These are phyloP conservation scores for Dynastes tityus DNA, from an alignment of 2,888 invertebrate species.

Conservation along the genomic window DNA sequence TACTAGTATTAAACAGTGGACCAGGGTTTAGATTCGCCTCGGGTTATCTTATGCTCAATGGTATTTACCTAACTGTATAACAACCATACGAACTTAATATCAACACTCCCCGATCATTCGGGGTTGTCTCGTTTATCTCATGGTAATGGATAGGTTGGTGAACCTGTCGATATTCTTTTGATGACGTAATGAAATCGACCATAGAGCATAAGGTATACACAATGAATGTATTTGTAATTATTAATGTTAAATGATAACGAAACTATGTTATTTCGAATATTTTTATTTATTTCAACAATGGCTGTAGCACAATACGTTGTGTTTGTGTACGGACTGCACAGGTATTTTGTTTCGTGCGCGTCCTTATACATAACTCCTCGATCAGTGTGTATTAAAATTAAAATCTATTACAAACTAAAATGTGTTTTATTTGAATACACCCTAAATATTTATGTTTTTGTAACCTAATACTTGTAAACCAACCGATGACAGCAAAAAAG, in stretches of 20 bases:
- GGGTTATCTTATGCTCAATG: slow-evolving; percentile 55
- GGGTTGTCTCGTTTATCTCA: too few relatives aligned
- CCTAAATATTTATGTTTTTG: background rate
- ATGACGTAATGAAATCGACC: slow-evolving; percentile 54
- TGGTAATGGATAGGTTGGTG: too few relatives aligned
- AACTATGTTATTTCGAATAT: slow-evolving; percentile 67
- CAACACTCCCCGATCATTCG: too few relatives aligned
- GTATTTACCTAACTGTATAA: slow-evolving; percentile 37
- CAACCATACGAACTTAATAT: slow-evolving; percentile 17
- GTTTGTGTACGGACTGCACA: slow-evolving; percentile 68
- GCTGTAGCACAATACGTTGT: slow-evolving; percentile 67
- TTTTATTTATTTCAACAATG: slow-evolving; percentile 67
- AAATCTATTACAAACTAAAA: slow-evolving; percentile 52
- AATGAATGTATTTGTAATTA: slow-evolving; percentile 66
- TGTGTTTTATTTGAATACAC: slow-evolving; percentile 31
- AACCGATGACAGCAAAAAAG: too few relatives aligned
- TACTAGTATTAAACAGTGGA: slow-evolving; percentile 67
- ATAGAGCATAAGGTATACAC: slow-evolving; percentile 47
- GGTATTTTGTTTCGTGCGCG: slow-evolving; percentile 67
- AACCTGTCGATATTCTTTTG: too few relatives aligned
- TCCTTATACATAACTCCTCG: slow-evolving; percentile 69
- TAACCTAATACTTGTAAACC: too few relatives aligned
- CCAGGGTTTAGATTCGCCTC: slow-evolving; percentile 65
- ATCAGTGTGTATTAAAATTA: slow-evolving; percentile 69
- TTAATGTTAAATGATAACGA: slow-evolving; percentile 63